Evolutionary conservation across 2,113 vertebrate species (phyloP).

Genomic region (Bagarius yarrelli): DNA sequence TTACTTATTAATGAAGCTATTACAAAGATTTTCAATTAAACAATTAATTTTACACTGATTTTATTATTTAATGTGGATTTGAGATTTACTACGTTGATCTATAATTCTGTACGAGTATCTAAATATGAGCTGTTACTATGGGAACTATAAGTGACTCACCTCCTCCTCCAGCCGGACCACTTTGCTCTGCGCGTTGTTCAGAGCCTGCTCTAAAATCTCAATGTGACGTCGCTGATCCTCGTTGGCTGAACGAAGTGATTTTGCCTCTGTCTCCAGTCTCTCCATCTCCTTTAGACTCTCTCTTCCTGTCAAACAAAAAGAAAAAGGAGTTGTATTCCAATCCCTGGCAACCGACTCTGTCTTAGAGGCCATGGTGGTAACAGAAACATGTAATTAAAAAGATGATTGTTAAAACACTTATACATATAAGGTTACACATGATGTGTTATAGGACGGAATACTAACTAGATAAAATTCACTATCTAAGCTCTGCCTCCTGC

Average conservation of each 20-base stretch:
- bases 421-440: background rate
- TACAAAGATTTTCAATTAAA: too few relatives aligned
- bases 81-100: too few relatives aligned
- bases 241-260: slow-evolving; percentile 82
- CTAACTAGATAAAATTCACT: background rate
- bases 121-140: background rate
- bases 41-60: too few relatives aligned
- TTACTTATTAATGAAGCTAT: too few relatives aligned
- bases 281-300: slow-evolving; percentile 89
- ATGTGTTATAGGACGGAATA: background rate
- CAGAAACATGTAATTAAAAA: background rate
- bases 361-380: background rate
- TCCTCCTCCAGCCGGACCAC: slow-evolving; percentile 96
- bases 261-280: slow-evolving; percentile 88
- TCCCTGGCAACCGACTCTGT: background rate
- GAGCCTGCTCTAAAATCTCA: slow-evolving; percentile 93
- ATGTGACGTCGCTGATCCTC: slow-evolving; percentile 96
- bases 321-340: background rate
- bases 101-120: background rate
- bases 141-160: slow-evolving; percentile 66
- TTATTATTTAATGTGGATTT: too few relatives aligned
- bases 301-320: slow-evolving; percentile 66
- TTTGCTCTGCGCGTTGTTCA: slow-evolving; percentile 94
- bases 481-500: background rate
- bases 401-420: background rate